Percentiles rank a stretch among this genome's conserved stretches.
phyloP scores from a whole-genome alignment of 2,888 invertebrate genomes.

The Escarpia spicata region DNA sequence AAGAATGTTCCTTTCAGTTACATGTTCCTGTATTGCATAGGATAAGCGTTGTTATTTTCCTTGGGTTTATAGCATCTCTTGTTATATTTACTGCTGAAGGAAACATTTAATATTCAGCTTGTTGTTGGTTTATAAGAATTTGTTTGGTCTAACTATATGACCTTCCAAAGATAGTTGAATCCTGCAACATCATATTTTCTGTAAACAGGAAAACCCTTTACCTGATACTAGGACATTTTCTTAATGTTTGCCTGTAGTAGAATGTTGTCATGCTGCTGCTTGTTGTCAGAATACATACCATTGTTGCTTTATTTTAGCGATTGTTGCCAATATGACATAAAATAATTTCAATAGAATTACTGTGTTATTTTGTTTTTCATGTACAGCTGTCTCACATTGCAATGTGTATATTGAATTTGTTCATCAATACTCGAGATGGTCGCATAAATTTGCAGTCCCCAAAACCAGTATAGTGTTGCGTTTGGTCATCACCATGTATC shows the following conservation, averaged over 20 bases:
- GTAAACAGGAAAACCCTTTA: neutral
- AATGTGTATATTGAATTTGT: neutral
- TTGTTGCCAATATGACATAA: neutral
- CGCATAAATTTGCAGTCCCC: no score
- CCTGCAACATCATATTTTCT: neutral
- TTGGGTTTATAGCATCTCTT: neutral
- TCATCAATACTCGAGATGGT: neutral
- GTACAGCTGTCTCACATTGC: neutral
- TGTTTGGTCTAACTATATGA: neutral
- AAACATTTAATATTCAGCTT: neutral
- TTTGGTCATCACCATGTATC: no score
- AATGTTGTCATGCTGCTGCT: neutral
- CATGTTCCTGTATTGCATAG: neutral
- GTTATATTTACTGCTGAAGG: constrained; percentile 1
- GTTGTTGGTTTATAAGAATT: neutral
- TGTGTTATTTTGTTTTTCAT: neutral
- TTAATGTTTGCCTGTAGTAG: neutral
- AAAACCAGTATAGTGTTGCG: no score
- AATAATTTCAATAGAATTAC: neutral
- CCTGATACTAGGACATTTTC: neutral
- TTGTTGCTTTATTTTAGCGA: neutral
- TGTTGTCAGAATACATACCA: constrained; percentile 10
- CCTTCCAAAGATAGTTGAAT: neutral
- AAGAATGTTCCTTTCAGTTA: neutral
- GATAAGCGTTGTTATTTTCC: neutral